These are phyloP conservation scores for Rhegmatorhina hoffmannsi DNA, from an alignment of 2,113 vertebrate genomes.

Conservation along the genomic window DNA sequence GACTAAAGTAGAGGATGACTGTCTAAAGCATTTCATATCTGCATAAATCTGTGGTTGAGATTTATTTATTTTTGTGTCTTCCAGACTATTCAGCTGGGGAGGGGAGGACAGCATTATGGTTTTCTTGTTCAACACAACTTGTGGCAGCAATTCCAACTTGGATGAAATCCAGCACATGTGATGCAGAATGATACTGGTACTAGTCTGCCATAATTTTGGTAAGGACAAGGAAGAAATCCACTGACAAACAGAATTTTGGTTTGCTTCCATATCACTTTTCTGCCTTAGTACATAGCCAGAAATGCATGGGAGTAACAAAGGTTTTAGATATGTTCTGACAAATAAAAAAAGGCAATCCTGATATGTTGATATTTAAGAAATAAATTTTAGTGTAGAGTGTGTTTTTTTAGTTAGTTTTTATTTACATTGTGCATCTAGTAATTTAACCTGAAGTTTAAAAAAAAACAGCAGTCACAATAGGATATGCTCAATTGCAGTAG, in stretches of 20 bases:
- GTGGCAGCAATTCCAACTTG: not conserved
- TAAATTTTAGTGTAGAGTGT: not conserved
- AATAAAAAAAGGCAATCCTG: not conserved
- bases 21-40: not conserved
- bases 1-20: not conserved
- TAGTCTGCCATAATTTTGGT: not conserved
- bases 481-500: not conserved
- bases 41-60: not conserved
- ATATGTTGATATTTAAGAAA: not conserved
- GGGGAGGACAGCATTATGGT: rapidly evolving
- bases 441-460: not conserved
- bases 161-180: not conserved
- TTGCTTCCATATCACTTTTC: not conserved
- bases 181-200: not conserved
- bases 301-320: not conserved
- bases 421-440: not conserved
- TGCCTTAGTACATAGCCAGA: not conserved
- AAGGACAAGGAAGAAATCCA: not conserved
- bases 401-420: not conserved
- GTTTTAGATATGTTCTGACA: not conserved
- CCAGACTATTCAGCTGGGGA: not conserved
- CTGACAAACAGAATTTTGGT: not conserved
- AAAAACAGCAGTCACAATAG: not conserved
- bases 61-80: not conserved
- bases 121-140: not conserved